Percentiles rank a stretch among this genome's conserved stretches.
These are phyloP conservation scores for Arrhopalites spinosus DNA, from an alignment of 2,888 invertebrate species.

Conservation along the genomic window DNA sequence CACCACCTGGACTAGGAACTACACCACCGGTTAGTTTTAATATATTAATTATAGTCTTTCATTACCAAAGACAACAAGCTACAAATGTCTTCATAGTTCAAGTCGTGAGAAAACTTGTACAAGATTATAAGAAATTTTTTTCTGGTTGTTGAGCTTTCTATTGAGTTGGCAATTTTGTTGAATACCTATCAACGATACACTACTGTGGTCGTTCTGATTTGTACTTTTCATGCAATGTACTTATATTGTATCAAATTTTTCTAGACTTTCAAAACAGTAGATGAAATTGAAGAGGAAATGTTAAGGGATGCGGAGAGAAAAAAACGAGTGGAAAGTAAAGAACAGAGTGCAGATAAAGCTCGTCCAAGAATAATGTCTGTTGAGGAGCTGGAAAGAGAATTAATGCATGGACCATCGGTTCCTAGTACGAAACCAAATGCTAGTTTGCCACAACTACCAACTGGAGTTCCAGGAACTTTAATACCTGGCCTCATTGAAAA, in stretches of 20 bases:
- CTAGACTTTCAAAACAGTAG: constrained; percentile 53
- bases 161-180: too few relatives aligned
- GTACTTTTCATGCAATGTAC: too few relatives aligned
- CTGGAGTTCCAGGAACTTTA: constrained; percentile 17
- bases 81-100: too few relatives aligned
- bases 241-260: constrained; percentile 6
- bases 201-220: too few relatives aligned
- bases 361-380: constrained; percentile 50
- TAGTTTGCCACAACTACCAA: background rate
- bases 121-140: too few relatives aligned
- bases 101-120: too few relatives aligned
- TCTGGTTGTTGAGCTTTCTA: too few relatives aligned
- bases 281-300: constrained; percentile 54
- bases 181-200: background rate
- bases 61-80: too few relatives aligned
- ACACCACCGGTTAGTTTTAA: constrained; percentile 16
- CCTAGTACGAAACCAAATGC: background rate
- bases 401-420: constrained; percentile 42
- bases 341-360: constrained; percentile 16
- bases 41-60: too few relatives aligned
- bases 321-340: constrained; percentile 17
- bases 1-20: constrained; percentile 13
- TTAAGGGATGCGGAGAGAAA: constrained; percentile 39
- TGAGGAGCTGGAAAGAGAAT: constrained; percentile 52
- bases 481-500: constrained; percentile 31